These are phyloP conservation scores for Podarcis lilfordi DNA, from an alignment of 2,797 vertebrate species.

Conservation along the genomic window DNA sequence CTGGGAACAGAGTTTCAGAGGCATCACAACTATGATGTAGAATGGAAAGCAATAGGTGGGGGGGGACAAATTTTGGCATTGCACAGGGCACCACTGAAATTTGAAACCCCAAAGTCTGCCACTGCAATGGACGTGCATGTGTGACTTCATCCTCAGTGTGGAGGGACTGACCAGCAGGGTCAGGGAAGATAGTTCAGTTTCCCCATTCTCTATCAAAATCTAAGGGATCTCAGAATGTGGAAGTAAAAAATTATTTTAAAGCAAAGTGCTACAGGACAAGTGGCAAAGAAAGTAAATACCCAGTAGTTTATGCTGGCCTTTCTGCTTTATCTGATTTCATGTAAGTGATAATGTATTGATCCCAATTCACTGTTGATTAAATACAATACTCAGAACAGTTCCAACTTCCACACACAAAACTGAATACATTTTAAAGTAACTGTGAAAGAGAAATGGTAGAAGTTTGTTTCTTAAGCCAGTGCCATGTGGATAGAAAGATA, in stretches of 20 bases:
- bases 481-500: conserved; percentile 36
- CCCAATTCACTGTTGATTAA: conserved; percentile 64
- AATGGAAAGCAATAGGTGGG: too few species aligned
- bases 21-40: too few species aligned
- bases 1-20: too few species aligned
- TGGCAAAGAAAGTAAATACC: background rate
- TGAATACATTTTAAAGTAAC: conserved; percentile 26
- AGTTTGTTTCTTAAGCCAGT: conserved; percentile 31
- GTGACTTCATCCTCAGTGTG: background rate
- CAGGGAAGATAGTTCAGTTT: background rate
- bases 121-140: background rate
- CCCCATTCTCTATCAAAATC: background rate
- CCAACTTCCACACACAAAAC: conserved; percentile 28
- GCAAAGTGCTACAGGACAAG: background rate
- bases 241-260: conserved; percentile 5
- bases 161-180: background rate
- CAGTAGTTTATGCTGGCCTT: conserved; percentile 44
- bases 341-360: conserved; percentile 62
- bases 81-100: too few species aligned
- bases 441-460: conserved; percentile 44
- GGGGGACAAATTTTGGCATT: too few species aligned
- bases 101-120: background rate
- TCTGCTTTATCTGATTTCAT: conserved; percentile 51
- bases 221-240: background rate
- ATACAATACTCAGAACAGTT: conserved; percentile 44